Evolutionary conservation across 2,797 vertebrate genomes (phyloP), one percentile per base, ranked within the genome.

Genomic region (Ambastaia sidthimunki): DNA sequence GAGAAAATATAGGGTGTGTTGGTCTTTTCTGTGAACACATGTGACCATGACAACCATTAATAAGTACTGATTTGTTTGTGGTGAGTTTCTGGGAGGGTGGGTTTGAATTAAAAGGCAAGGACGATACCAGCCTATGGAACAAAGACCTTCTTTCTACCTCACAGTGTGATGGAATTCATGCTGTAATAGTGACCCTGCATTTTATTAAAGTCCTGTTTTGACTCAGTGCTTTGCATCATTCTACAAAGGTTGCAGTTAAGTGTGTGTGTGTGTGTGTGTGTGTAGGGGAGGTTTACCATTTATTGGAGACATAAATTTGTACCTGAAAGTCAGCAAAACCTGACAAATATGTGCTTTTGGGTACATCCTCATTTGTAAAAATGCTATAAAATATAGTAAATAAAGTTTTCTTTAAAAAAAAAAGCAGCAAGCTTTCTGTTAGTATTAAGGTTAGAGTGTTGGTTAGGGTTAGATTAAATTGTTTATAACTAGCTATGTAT

Each of bases 31-130:
- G 41, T 62, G 50, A 48, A 66, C 81, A 83, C 76, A 72, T 82
- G 82, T 82, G 72, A 68, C 74, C 18, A 72, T 78, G 41, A 48
- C 19, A 12, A 7, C 13, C 31, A 70, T 88, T 84, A 62, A 72
- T 80, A 34, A 28, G 69, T 78, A 10, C 10, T 44, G 41, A 11
- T 44, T 23, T 48, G 63, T 52, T 73, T 75, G 21, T 57, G 11
- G 47, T 41, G 52, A 63, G 74, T 79, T 83, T 74, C 65, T 70
- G 78, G 31, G 54, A 25, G 54, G 54, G 19, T 74, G 78, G 71
- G n/a, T 68, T 9, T 50, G 11, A 69, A 80, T 28, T 65, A 16
- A 21, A 71, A 75, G 41, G 80, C 57, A 72, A 76, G 81, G 73
- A 83, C 12, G 15, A 57, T 37, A 18, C 63, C 19, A 47, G 41